Percentiles rank a stretch among this genome's conserved stretches.
Conservation (phyloP, 2,113 vertebrate species). For the Grammomys dolichurus region DNA sequence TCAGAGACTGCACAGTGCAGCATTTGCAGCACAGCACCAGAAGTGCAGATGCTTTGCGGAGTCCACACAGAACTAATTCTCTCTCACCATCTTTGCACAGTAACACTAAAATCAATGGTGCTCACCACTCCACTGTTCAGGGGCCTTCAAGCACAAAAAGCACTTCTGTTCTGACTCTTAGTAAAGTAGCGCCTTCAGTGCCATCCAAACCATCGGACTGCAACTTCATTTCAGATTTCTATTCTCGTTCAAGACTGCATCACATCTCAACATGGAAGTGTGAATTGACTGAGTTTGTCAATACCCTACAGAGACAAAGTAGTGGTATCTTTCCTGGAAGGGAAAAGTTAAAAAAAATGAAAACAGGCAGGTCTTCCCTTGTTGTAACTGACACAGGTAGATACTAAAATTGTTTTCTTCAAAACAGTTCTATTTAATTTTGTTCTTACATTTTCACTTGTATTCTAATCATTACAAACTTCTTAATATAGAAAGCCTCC, state of each 20-base stretch:
- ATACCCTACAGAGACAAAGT: constrained; percentile 92
- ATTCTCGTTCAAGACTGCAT: constrained; percentile 96
- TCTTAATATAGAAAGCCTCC: not conserved
- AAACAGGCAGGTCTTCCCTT: constrained; percentile 89
- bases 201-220: constrained; percentile 89
- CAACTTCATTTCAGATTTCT: constrained; percentile 95
- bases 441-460: not conserved
- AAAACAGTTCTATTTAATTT: constrained; percentile 62
- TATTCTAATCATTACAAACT: constrained; percentile 32
- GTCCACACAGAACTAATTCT: constrained; percentile 87
- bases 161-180: constrained; percentile 85
- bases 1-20: constrained; percentile 86
- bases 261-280: constrained; percentile 98
- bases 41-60: constrained; percentile 78
- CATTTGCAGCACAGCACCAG: constrained; percentile 85
- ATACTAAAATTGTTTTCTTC: constrained; percentile 85
- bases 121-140: constrained; percentile 90
- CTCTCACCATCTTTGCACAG: constrained; percentile 87
- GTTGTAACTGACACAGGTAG: constrained; percentile 89
- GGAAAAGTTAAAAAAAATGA: constrained; percentile 95
- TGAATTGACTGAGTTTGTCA: constrained; percentile 97
- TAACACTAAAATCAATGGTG: constrained; percentile 92
- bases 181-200: constrained; percentile 83
- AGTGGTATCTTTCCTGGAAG: constrained; percentile 92
- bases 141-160: constrained; percentile 91